Evolutionary conservation across 2,888 invertebrate species (phyloP), one percentile per base, ranked within the genome.

Genomic region (Cataglyphis livida): DNA sequence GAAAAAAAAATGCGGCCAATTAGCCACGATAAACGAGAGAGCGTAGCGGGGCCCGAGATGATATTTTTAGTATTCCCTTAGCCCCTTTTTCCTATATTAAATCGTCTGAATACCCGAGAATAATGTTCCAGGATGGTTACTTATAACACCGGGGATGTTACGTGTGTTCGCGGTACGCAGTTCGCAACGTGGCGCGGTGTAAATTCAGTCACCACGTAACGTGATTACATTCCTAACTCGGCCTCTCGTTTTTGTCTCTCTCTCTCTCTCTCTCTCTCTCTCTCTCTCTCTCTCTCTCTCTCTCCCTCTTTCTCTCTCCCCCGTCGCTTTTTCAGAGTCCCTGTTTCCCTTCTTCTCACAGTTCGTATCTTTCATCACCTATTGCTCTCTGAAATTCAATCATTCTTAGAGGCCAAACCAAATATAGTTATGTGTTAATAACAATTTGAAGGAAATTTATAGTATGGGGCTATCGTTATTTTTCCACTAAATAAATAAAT

Each of bases 181-280:
- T 84, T 89, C 88, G 89, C 84, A 92, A 91, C 93, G 93, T 92
- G 92, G 92, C 91, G 91, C 90, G 92, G 89, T 93, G 92, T 93
- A 93, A 93, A 93, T 93, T 92, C 92, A 93, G 93, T 93, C 93
- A 93, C 91, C 93, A 86, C 91, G 91, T 93, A 93, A 93, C 92
- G 84, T 88, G 93, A 93, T 93, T 93, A 93, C 91, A 91, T 92
- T 90, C 90, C 90, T 91, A 92, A 92, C 91, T 92, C 89, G 84
- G 90, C 87, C 89, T 89, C 88, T 87, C 87, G 84, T 87, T 89
- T 89, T 87, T 88, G 85, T 86, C 86, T 81, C 81, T 85, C 88
- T 82, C 83, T 62, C 61, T 85, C 82, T 75, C 85, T 74, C 87
- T 28, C 54, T 44, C 64, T 70, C 74, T 75, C 51, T 79, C 74